These are phyloP conservation scores for Limenitis camilla DNA, from an alignment of 2,888 invertebrate genomes.

Conservation along the genomic window DNA sequence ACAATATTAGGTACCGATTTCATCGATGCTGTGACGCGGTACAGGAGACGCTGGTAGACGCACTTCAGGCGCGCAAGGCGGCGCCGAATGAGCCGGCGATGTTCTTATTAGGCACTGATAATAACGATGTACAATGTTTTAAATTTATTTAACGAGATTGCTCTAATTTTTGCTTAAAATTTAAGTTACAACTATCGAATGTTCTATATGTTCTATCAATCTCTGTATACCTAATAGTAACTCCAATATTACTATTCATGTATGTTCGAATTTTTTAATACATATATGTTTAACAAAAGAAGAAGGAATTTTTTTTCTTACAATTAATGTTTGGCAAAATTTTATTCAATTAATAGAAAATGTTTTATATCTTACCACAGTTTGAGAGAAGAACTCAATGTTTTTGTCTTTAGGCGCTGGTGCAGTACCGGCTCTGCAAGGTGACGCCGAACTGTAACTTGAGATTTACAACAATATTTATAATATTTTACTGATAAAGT, in stretches of 20 bases:
- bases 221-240: too few species aligned
- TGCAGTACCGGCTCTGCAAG: conserved; percentile 73
- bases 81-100: conserved; percentile 65
- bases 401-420: conserved; percentile 52
- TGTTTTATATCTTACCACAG: conserved; percentile 31
- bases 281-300: too few species aligned
- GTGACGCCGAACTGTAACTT: conserved; percentile 72
- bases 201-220: too few species aligned
- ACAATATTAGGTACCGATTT: conserved; percentile 39
- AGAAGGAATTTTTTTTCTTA: too few species aligned
- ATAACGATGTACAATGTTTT: neutral
- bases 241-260: too few species aligned
- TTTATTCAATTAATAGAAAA: neutral
- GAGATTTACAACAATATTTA: conserved; percentile 21
- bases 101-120: conserved; percentile 41
- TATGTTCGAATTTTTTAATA: too few species aligned
- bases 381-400: conserved; percentile 37
- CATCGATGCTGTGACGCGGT: conserved; percentile 37
- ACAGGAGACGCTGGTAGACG: conserved; percentile 25
- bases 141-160: neutral
- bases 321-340: too few species aligned
- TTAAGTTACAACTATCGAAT: too few species aligned
- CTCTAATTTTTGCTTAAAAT: neutral
- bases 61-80: conserved; percentile 31
- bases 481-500: too few species aligned